Conservation (phyloP, 2,888 invertebrate species). For the Petrolisthes manimaculis region DNA sequence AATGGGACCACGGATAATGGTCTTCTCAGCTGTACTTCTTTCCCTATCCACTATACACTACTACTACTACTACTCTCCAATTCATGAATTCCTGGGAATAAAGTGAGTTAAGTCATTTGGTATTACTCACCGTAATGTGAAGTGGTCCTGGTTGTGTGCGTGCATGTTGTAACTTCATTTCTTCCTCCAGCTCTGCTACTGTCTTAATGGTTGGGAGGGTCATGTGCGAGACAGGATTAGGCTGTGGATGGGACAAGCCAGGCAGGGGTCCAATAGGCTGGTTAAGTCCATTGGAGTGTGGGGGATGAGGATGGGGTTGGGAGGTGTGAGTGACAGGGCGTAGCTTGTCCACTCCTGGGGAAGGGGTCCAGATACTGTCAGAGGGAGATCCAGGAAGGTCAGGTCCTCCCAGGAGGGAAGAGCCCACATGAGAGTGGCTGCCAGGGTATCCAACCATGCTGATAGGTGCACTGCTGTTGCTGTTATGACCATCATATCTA, state of each 20-base stretch:
- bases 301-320: background rate
- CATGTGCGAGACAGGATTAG: background rate
- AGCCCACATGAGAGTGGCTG: conserved; percentile 31
- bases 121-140: conserved; percentile 10
- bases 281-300: conserved; percentile 30
- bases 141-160: conserved; percentile 24
- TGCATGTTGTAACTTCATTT: conserved; percentile 57
- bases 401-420: conserved; percentile 34
- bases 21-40: no score
- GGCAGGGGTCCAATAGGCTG: conserved; percentile 20
- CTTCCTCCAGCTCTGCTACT: conserved; percentile 62
- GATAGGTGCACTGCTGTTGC: conserved; percentile 44
- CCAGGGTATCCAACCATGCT: conserved; percentile 39
- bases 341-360: conserved; percentile 48
- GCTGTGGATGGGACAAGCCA: conserved; percentile 20
- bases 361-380: conserved; percentile 56
- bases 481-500: conserved; percentile 25
- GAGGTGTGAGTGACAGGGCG: conserved; percentile 31
- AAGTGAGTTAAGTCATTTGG: background rate
- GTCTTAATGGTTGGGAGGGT: conserved; percentile 57
- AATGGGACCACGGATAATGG: no score
- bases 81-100: no score
- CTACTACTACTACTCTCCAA: no score
- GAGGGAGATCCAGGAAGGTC: conserved; percentile 55
- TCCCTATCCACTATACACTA: no score